phyloP scores from a whole-genome alignment of 2,888 invertebrate species.

The Ormyrus pomaceus region DNA sequence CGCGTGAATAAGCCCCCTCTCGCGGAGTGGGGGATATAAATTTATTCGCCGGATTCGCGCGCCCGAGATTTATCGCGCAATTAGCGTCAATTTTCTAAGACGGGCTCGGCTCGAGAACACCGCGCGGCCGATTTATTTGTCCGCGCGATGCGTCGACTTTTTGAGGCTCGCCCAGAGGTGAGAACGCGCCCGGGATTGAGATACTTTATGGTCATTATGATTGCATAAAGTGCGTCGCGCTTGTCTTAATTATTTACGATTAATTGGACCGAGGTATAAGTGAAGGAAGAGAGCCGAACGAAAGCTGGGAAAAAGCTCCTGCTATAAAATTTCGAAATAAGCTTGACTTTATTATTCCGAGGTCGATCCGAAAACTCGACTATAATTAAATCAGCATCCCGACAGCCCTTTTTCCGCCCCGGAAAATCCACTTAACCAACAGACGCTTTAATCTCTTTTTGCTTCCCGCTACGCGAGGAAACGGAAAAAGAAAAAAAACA shows the following conservation, averaged over 20 bases:
- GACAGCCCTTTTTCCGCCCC: too few relatives aligned
- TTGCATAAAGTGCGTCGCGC: background rate
- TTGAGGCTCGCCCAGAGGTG: background rate
- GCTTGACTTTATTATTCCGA: too few relatives aligned
- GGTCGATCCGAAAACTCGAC: too few relatives aligned
- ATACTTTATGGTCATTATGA: background rate
- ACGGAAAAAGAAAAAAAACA: background rate
- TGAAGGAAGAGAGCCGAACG: background rate
- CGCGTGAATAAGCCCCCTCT: background rate
- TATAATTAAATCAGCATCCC: too few relatives aligned
- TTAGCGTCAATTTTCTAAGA: constrained; percentile 38
- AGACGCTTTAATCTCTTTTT: too few relatives aligned
- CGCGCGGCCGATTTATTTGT: too few relatives aligned
- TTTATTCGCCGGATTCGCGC: constrained; percentile 2
- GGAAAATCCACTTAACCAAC: too few relatives aligned
- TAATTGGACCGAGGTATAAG: too few relatives aligned
- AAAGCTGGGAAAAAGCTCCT: background rate
- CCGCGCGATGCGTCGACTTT: too few relatives aligned
- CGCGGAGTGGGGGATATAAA: background rate
- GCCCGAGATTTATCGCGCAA: constrained; percentile 34
- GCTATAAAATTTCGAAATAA: too few relatives aligned
- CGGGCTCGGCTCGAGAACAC: background rate
- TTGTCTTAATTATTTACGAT: background rate
- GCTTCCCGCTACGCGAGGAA: too few relatives aligned
- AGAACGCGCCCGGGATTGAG: background rate